Base-by-base conservation (phyloP, 2,888 invertebrate species). In the Diarsia brunnea region DNA sequence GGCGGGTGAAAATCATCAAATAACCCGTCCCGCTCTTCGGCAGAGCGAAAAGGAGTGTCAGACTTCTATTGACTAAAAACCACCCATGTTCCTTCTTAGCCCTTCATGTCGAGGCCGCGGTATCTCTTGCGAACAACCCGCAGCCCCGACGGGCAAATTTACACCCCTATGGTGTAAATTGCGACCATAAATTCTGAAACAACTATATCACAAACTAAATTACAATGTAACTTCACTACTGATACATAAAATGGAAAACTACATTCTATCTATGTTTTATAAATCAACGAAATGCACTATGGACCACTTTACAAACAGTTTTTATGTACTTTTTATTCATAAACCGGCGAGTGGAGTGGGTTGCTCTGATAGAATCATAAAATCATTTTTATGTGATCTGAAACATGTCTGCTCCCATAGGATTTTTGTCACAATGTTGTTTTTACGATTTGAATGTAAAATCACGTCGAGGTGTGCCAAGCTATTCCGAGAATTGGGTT, bases 371-470 rank as follows among this genome's bases (percentile, higher is more conserved):
- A 92, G 92, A 94, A 94, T 94, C 94, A 93, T 95, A 95, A 95
- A 95, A 94, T 93, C 90, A 94, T 95, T 94, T 95, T 95, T 95
- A 87, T 95, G 94, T 92, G 92, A 93, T 93, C 93, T 92, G 89
- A 89, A 91, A 92, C 90, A 91, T 89, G 87, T 90, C 77, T 73
- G 79, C 75, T 94, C 93, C 93, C 93, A 92, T 92, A 92, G 92
- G 95, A 93, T 91, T 93, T 91, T 91, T 92, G 93, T 93, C 91
- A 95, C 95, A 95, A 93, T 94, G 93, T 95, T 92, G 92, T 92
- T 92, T 93, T 95, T 93, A 95, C 91, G 93, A 91, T 90, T 69
- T 81, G 76, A 81, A 87, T 83, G 43, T 84, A 75, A 84, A 84
- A 84, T 90, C 85, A 76, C 78, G 75, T 61, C 73, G 81, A 90